These are phyloP conservation scores for Diaperis boleti DNA, from an alignment of 2,888 invertebrate species.

Conservation along the genomic window DNA sequence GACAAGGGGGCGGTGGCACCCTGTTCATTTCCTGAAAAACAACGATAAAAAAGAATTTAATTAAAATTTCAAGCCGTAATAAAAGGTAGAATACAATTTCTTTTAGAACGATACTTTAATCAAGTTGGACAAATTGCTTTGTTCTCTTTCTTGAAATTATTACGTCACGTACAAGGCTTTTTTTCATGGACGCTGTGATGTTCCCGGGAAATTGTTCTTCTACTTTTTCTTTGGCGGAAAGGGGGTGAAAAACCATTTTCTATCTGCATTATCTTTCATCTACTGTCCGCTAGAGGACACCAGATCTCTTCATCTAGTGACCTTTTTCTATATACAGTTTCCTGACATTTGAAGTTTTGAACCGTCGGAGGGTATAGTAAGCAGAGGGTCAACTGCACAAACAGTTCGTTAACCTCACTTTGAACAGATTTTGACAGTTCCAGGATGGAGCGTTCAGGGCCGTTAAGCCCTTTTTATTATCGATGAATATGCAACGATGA, in stretches of 20 bases:
- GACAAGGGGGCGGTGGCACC: background rate
- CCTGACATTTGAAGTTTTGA: no score
- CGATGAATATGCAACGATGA: constrained; percentile 20
- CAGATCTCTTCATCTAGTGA: no score
- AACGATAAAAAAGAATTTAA: constrained; percentile 41
- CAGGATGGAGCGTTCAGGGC: constrained; percentile 18
- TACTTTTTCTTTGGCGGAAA: constrained; percentile 8
- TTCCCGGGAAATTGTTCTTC: constrained; percentile 40
- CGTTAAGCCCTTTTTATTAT: constrained; percentile 14
- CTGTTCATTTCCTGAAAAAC: constrained; percentile 12
- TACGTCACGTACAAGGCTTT: constrained; percentile 53
- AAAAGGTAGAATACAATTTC: constrained; percentile 46
- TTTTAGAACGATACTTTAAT: constrained; percentile 53
- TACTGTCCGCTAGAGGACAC: background rate
- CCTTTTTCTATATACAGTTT: no score
- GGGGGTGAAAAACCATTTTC: no score
- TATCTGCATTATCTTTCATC: no score
- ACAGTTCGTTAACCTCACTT: constrained; percentile 12
- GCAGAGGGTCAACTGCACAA: background rate
- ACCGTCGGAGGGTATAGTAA: background rate
- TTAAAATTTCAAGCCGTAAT: constrained; percentile 41
- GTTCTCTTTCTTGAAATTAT: constrained; percentile 51
- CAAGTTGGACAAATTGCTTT: constrained; percentile 52
- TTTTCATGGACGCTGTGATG: constrained; percentile 42
- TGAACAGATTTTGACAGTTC: constrained; percentile 11